Base-by-base conservation (phyloP, 2,888 invertebrate genomes). In the Papilio protenor region DNA sequence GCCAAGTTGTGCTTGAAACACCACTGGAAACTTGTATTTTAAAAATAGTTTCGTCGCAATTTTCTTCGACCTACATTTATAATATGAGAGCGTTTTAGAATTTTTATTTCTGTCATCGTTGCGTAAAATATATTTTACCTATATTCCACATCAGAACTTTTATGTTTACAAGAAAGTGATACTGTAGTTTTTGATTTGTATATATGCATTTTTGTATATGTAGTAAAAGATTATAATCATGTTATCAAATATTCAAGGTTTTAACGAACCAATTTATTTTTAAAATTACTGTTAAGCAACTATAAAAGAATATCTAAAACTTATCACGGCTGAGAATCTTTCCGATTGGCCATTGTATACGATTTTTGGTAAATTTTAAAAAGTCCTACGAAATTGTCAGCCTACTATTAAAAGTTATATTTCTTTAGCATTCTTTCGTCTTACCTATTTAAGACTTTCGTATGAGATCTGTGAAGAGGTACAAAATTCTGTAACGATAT, bases 51-150 rank as follows among this genome's bases (percentile, higher is more conserved):
- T 57, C 49, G 76, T 77, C 55, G 75, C 78, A 78, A 75, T 75
- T 78, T 78, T 78, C 78, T 78, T 72, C 75, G 75, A 78, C 72
- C 78, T 64, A 78, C 49, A 78, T 78, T 78, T 78, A 73, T 75
- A 78, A 73, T 75, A 66, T 73, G 64, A 78, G 57, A 75, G 55
- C 72, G 45, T 66, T 75, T 78, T 75, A 73, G 57, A 75, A 75
- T 66, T 78, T 75, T 73, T 72, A 75, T 72, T 75, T 78, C 61
- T 66, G 64, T 66, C 75, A 49, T 57, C 61, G 75, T 64, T 49
- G 70, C 47, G 59, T 61, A 27, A 49, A 61, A 74, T 74, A 21
- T 47, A 74, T 66, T 49, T 66, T 75, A 33, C 47, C 47, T 72
- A 71, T 71, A 45, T 69, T 69, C n/a, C 45, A 69, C 45, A 45